Percentiles rank a stretch among this genome's conserved stretches.
These are phyloP conservation scores for Gryon sp. DNA, from an alignment of 1,140 invertebrate species.

Conservation along the genomic window DNA sequence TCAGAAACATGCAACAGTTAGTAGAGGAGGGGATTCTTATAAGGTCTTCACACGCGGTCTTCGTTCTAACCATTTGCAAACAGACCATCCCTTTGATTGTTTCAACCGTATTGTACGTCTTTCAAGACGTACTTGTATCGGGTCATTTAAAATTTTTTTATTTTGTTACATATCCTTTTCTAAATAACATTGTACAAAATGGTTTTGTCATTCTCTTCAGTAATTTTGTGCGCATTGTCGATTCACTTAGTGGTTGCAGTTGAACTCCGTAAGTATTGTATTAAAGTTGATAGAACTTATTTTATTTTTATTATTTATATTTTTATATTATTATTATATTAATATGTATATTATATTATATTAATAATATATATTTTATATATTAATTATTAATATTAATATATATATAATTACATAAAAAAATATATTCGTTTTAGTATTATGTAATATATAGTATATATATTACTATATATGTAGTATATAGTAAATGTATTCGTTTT, in stretches of 20 bases:
- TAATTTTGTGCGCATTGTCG: slow-evolving; percentile 27
- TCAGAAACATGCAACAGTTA: slow-evolving; percentile 44
- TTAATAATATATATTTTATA: too few relatives aligned
- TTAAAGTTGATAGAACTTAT: neutral
- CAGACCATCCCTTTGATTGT: slow-evolving; percentile 61
- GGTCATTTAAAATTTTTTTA: neutral
- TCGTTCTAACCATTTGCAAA: slow-evolving; percentile 62
- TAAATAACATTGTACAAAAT: slow-evolving; percentile 4
- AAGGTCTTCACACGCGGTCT: slow-evolving; percentile 63
- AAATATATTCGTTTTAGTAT: too few relatives aligned
- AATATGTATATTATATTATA: neutral
- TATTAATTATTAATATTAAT: too few relatives aligned
- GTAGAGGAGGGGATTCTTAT: slow-evolving; percentile 63
- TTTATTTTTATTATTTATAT: slow-evolving; percentile 8
- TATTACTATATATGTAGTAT: too few relatives aligned
- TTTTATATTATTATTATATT: neutral
- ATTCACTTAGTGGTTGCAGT: slow-evolving; percentile 23
- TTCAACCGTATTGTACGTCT: slow-evolving; percentile 26
- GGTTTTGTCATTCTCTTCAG: neutral
- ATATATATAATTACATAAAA: too few relatives aligned
- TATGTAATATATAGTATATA: too few relatives aligned
- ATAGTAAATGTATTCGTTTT: too few relatives aligned
- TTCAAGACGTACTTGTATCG: neutral
- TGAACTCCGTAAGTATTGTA: slow-evolving; percentile 69
- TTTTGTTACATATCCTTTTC: slow-evolving; percentile 6